phyloP scores from a whole-genome alignment of 2,113 vertebrate genomes.

The Gasterosteus aculeatus region DNA sequence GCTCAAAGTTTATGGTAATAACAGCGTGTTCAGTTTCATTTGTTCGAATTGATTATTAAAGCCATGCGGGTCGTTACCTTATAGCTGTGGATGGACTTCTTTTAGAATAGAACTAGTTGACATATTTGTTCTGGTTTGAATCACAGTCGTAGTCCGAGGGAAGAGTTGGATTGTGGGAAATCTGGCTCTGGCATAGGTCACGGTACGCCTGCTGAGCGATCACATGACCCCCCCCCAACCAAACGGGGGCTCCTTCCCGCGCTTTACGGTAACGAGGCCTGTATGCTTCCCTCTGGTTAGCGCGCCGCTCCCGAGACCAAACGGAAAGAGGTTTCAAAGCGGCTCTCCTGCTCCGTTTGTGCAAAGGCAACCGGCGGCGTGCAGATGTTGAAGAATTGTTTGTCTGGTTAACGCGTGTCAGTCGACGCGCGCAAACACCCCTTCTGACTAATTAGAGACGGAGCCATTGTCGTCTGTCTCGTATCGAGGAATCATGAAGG shows the following conservation, averaged over 20 bases:
- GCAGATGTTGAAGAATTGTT: slow-evolving; percentile 69
- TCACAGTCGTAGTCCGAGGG: background rate
- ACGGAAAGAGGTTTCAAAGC: slow-evolving; percentile 43
- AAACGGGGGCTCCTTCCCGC: background rate
- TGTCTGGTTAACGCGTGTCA: slow-evolving; percentile 63
- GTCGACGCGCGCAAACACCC: slow-evolving; percentile 24
- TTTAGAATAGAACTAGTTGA: background rate
- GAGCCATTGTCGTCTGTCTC: slow-evolving; percentile 67
- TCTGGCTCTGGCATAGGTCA: background rate
- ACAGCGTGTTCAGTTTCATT: background rate
- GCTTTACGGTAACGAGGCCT: slow-evolving; percentile 1
- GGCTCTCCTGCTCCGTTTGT: slow-evolving; percentile 10
- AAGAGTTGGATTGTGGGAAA: background rate
- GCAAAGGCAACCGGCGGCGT: slow-evolving; percentile 8
- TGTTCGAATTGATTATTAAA: background rate
- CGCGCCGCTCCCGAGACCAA: slow-evolving; percentile 5
- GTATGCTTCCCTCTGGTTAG: slow-evolving; percentile 22
- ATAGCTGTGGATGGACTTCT: background rate
- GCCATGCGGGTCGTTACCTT: too few relatives aligned
- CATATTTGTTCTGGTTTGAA: background rate
- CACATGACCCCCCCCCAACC: background rate
- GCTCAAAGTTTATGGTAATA: background rate
- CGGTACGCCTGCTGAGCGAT: background rate
- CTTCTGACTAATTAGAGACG: slow-evolving; percentile 68
- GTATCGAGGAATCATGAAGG: slow-evolving; percentile 67